Evolutionary conservation across 2,888 invertebrate species (phyloP), one percentile per base, ranked within the genome.

Genomic region (Lasioglossum lativentre): DNA sequence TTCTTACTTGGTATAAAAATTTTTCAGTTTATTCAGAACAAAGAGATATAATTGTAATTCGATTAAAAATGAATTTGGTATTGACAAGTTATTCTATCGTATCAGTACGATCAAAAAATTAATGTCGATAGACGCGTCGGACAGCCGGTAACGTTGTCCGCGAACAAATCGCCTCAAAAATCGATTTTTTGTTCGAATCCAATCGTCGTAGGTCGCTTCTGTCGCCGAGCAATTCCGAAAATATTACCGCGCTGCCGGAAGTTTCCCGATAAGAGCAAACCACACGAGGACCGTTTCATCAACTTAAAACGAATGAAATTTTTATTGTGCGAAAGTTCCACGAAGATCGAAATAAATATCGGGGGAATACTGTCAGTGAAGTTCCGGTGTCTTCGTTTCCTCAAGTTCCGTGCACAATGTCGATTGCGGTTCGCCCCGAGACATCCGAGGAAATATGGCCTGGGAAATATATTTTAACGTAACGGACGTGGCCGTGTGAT

Each of bases 261-360:
- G 78, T 84, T 84, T 78, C 40, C 27, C 78, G 63, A 83, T 84
- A 84, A 78, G 74, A 84, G 74, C 45, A 30, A 71, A 40, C 63
- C 77, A 59, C 73, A 77, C 77, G 45, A 75, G 68, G 70, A 70
- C 45, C 59, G 77, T 82, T 82, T 82, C 73, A 81, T 83, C 82
- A 83, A 76, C 72, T 83, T 83, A 75, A 77, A 83, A 78, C 40
- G 74, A 83, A 83, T 84, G 75, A 84, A 84, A 84, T 83, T 78
- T 83, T 84, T 71, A 78, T 78, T 71, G 83, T 56, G 16, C 16
- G 63, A 42, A 71, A 84, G 84, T 84, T 83, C 27, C 38, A 4
- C 63, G 75, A 14, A 56, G 71, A 83, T 83, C 77, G 84, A 78
- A 83, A 83, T 75, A 83, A 84, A 83, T 71, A 45, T 75, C 78